Percentiles rank a stretch among this genome's conserved stretches.
Evolutionary conservation across 2,797 vertebrate genomes (phyloP).

Genomic region (Bryconaethiops microstoma): DNA sequence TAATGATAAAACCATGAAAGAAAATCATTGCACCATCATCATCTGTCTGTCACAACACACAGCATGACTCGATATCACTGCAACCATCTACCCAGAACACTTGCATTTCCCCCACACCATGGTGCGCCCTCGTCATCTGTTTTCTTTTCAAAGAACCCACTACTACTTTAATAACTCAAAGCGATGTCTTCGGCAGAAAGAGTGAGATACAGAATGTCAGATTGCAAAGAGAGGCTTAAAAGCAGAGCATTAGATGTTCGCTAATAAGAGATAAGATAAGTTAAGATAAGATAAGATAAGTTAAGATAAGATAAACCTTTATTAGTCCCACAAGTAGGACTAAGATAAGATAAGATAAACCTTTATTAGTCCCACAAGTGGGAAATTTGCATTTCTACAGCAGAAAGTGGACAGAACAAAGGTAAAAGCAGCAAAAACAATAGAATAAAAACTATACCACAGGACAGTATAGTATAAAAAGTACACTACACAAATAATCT

Average conservation of each 20-base stretch:
- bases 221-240: neutral
- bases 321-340: too few species aligned
- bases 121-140: neutral
- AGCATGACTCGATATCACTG: slow-evolving; percentile 31
- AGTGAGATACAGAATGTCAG: neutral
- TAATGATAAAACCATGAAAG: neutral
- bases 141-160: neutral
- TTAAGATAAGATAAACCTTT: too few species aligned
- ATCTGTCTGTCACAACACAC: slow-evolving; percentile 41
- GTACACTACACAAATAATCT: too few species aligned
- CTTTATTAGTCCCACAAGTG: too few species aligned
- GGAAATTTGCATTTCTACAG: too few species aligned
- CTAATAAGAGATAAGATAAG: too few species aligned
- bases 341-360: too few species aligned
- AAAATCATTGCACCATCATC: slow-evolving; percentile 21
- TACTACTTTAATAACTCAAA: slow-evolving; percentile 16
- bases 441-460: too few species aligned
- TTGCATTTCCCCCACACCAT: slow-evolving; percentile 12
- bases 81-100: slow-evolving; percentile 42
- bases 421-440: too few species aligned
- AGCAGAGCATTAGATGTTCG: neutral
- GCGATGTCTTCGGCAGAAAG: neutral
- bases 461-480: too few species aligned
- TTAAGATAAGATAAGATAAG: too few species aligned
- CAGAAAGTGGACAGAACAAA: too few species aligned